A percentile compares a stretch with the other conserved stretches of the same genome.
Evolutionary conservation across 2,888 invertebrate species (phyloP).

Genomic region (Argyra leucocephala): DNA sequence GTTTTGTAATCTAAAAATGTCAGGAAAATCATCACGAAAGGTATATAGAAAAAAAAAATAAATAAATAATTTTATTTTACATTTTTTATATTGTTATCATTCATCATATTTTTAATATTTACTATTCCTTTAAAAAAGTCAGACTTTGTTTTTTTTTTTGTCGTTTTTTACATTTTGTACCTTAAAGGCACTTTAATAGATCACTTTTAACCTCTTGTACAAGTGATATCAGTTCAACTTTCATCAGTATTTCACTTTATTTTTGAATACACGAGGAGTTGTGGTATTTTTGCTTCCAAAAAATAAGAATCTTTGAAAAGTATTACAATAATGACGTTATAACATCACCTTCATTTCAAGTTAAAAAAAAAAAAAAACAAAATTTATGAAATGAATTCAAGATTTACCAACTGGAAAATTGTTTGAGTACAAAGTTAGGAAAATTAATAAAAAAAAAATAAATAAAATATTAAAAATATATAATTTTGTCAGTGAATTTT

Average conservation of each 20-base stretch:
- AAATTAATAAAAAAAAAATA: too few species aligned
- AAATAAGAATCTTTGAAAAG: background rate
- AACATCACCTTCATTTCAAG: background rate
- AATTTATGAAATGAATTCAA: too few species aligned
- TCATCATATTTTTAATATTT: background rate
- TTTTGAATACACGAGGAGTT: background rate
- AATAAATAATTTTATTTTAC: too few species aligned
- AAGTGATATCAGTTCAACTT: background rate
- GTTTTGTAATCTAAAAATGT: too few species aligned
- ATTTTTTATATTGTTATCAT: background rate
- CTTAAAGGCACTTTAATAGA: constrained; percentile 3
- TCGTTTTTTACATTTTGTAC: background rate
- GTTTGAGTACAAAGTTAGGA: too few species aligned
- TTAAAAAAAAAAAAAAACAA: too few species aligned
- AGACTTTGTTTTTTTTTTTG: background rate
- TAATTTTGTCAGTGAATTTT: too few species aligned
- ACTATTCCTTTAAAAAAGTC: background rate
- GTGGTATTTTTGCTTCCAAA: background rate
- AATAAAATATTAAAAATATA: too few species aligned
- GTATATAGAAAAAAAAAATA: too few species aligned
- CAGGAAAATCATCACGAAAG: too few species aligned
- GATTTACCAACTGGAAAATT: too few species aligned
- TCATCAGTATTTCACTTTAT: background rate
- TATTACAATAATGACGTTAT: background rate
- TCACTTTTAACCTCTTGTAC: constrained; percentile 3